Evolutionary conservation across 2,888 invertebrate genomes (phyloP).

Genomic region (Dioctria rufipes): DNA sequence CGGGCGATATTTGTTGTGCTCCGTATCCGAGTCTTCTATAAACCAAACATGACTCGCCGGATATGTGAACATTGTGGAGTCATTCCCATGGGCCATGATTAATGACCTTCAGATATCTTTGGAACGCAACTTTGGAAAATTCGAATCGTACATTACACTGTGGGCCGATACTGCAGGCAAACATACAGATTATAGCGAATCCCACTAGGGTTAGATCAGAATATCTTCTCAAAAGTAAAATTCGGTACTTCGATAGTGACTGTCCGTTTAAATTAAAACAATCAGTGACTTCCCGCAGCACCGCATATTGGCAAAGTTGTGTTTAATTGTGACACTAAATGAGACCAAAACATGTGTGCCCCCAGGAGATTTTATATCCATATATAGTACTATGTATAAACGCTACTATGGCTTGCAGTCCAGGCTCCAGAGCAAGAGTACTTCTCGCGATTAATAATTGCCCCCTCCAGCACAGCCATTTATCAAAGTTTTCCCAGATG

Average conservation of each 20-base stretch:
- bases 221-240: constrained; percentile 13
- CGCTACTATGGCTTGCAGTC: too few relatives aligned
- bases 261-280: constrained; percentile 36
- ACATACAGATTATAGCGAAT: constrained; percentile 14
- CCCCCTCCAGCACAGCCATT: constrained; percentile 24
- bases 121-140: constrained; percentile 39
- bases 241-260: neutral
- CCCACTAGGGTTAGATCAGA: neutral
- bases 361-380: too few relatives aligned
- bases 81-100: constrained; percentile 21
- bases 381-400: neutral
- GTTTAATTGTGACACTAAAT: constrained; percentile 39
- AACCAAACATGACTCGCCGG: constrained; percentile 40
- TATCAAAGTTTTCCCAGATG: constrained; percentile 42
- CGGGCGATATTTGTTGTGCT: constrained; percentile 39
- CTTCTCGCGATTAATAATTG: constrained; percentile 47
- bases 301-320: constrained; percentile 37
- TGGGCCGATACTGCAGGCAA: constrained; percentile 10
- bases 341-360: constrained; percentile 11
- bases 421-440: neutral
- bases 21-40: constrained; percentile 23
- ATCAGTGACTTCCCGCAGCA: constrained; percentile 10
- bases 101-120: constrained; percentile 40
- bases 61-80: constrained; percentile 44
- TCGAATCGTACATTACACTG: constrained; percentile 14